Evolutionary conservation across 1,140 invertebrate species (phyloP).

Genomic region (Trichogramma pretiosum): DNA sequence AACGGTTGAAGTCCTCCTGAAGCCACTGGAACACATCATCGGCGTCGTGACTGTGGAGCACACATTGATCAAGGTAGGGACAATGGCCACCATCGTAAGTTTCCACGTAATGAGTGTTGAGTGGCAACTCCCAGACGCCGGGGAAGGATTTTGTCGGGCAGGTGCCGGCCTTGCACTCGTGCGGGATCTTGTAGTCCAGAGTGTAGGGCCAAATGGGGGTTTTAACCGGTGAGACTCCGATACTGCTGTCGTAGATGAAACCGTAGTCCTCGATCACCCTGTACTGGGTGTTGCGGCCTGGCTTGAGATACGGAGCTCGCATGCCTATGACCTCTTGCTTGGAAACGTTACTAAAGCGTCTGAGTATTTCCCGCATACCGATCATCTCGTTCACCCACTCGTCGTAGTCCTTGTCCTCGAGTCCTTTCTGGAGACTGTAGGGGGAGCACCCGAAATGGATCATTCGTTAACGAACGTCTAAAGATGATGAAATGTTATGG

Average conservation of each 20-base stretch:
- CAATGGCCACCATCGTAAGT: constrained; percentile 85
- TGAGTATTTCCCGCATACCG: constrained; percentile 81
- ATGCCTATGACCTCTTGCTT: constrained; percentile 76
- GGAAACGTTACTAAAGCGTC: constrained; percentile 74
- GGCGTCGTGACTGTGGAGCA: constrained; percentile 78
- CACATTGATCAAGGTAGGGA: constrained; percentile 87
- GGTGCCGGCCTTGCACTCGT: constrained; percentile 84
- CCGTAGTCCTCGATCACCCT: constrained; percentile 86
- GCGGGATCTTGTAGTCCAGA: constrained; percentile 81
- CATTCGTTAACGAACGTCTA: neutral
- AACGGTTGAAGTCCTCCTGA: constrained; percentile 78
- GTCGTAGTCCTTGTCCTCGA: constrained; percentile 81
- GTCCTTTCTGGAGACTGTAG: constrained; percentile 58
- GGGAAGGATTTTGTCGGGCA: constrained; percentile 86
- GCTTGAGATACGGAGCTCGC: constrained; percentile 81
- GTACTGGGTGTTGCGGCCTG: constrained; percentile 84
- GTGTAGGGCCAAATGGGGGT: constrained; percentile 92
- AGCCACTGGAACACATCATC: constrained; percentile 85
- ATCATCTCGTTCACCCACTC: constrained; percentile 91
- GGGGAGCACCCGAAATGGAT: neutral
- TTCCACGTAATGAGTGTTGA: constrained; percentile 85
- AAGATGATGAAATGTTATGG: neutral
- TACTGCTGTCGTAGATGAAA: constrained; percentile 85
- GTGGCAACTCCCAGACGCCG: constrained; percentile 87
- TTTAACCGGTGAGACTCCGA: constrained; percentile 72